Evolutionary conservation across 2,888 invertebrate species (phyloP), one percentile per base, ranked within the genome.

Genomic region (Ariolimax columbianus): DNA sequence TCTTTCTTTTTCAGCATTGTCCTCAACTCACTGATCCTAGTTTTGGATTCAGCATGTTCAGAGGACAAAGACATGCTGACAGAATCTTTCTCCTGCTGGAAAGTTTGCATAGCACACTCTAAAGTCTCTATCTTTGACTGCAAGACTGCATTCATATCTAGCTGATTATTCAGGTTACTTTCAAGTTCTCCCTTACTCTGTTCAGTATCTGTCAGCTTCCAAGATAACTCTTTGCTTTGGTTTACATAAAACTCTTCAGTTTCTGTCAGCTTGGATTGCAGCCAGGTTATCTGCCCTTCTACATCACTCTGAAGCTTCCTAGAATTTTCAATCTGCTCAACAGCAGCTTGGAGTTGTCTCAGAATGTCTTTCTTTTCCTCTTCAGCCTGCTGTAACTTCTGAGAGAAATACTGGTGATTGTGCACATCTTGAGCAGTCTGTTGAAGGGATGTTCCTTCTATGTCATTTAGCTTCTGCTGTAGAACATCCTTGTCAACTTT

Each of bases 1-100:
- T 84, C 84, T 81, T 84, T 84, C 19, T 72, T 80, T 43, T 84
- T 84, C 70, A 84, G 33, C 84, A 84, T 84, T 33, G 80, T 80
- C 59, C 84, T 80, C n/a, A 84, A 66, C 3, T 84, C 84, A 47
- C 63, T 47, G 33, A 81, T 59, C 55, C 66, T 84, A 38, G 38
- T 77, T 40, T 80, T 40, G 1, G 66, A 59, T 36, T 84, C 80
- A 14, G 26, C 33, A 33, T 75, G 72, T 38, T 84, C 79, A 79
- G 70, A 30, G 38, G 55, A 63, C 40, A 78, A 30, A n/a, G 70
- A 36, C 7, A 23, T n/a, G 30, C 3, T 77, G 1, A 33, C 1
- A 36, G 33, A 55, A 30, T 83, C 77, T 68, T 55, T 82, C 30
- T 73, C 63, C 63, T 82, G 70, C 43, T 82, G 55, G 30, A 73